Base-by-base conservation (phyloP, 1,140 invertebrate genomes). In the Sesamia nonagrioides region DNA sequence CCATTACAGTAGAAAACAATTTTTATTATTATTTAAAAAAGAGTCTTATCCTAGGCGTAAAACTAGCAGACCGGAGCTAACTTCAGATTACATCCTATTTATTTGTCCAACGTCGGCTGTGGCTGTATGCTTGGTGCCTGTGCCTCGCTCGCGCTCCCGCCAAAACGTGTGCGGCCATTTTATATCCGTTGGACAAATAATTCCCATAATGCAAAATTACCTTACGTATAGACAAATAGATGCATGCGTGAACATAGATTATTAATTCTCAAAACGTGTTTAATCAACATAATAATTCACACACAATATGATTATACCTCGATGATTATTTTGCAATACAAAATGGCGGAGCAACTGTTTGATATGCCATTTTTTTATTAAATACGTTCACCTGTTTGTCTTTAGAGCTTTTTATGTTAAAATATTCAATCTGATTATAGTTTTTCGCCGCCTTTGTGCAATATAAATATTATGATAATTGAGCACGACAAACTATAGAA, bases 1-100 rank as follows among this genome's bases (percentile, higher is more conserved):
- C 92, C 78, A 84, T 92, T 93, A 92, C 86, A 91, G 89, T 92
- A 93, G 87, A 93, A 94, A 93, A 92, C 85, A 94, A 90, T 88
- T 84, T 89, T 88, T 89, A 74, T 80, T 66, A 80, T 75, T 89
- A 82, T 89, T 93, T 89, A 92, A 92, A 94, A 94, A 93, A 93
- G 89, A 80, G 45, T 91, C 91, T 94, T 93, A 94, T 69, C 78
- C 91, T 94, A 94, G 77, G 86, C 90, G 79, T 93, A 91, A 87
- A 86, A 83, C 92, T 93, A 94, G 90, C 92, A 88, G 85, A 93
- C 90, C 90, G 87, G 88, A 89, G 89, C 87, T 88, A 88, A 87
- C 81, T 86, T 85, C 82, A 83, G 82, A 81, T 73, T 80, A 81
- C 69, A 72, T 84, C 71, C 82, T 89, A 90, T 84, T 84, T 88